phyloP scores from a whole-genome alignment of 2,888 invertebrate species.

The Tortricodes alternella region DNA sequence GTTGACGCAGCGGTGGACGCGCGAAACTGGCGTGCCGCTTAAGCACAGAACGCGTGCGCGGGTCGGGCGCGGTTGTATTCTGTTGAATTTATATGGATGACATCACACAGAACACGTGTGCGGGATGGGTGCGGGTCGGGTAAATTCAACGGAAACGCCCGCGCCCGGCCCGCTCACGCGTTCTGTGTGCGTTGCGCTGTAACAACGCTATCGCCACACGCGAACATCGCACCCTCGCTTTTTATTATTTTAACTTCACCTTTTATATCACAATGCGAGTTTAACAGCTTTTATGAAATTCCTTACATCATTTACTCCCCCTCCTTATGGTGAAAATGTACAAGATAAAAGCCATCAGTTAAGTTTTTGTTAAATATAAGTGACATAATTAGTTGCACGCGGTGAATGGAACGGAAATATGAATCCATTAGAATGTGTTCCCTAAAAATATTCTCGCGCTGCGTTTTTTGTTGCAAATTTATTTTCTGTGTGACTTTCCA shows the following conservation, averaged over 20 bases:
- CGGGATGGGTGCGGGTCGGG: too few relatives aligned
- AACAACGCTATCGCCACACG: constrained; percentile 49
- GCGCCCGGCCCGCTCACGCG: too few relatives aligned
- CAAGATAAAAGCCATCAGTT: constrained; percentile 53
- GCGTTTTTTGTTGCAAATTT: constrained; percentile 16
- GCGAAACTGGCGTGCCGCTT: constrained; percentile 38
- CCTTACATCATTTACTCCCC: constrained; percentile 72
- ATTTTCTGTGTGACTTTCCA: too few relatives aligned
- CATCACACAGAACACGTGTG: too few relatives aligned
- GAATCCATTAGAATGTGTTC: constrained; percentile 42
- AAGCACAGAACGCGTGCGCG: constrained; percentile 40
- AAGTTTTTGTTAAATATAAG: constrained; percentile 64
- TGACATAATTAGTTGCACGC: constrained; percentile 65
- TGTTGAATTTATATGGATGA: too few relatives aligned
- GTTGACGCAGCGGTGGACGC: constrained; percentile 35
- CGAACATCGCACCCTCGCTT: constrained; percentile 53
- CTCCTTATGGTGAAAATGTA: constrained; percentile 50
- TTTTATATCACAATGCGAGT: constrained; percentile 71
- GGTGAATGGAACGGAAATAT: constrained; percentile 51
- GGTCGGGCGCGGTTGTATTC: constrained; percentile 45
- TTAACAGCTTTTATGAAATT: constrained; percentile 74
- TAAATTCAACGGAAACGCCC: too few relatives aligned
- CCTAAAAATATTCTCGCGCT: constrained; percentile 13
- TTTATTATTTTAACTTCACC: constrained; percentile 73
- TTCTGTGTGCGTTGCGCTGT: constrained; percentile 60